Evolutionary conservation across 2,113 vertebrate genomes (phyloP).

Genomic region (Sturnira hondurensis): DNA sequence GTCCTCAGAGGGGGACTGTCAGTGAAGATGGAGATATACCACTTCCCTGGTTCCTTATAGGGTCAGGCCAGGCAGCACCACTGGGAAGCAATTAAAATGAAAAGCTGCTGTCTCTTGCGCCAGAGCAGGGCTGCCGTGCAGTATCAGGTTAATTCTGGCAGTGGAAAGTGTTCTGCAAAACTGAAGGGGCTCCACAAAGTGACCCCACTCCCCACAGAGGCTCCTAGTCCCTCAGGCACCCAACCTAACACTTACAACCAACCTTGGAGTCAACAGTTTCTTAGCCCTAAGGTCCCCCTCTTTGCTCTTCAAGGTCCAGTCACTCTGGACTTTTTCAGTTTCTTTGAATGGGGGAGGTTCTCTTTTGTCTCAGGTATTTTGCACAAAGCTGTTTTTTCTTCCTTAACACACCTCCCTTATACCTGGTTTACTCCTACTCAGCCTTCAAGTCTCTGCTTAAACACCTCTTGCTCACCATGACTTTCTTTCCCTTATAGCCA

Average conservation of each 20-base stretch:
- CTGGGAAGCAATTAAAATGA: constrained; percentile 22
- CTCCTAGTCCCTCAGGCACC: not conserved
- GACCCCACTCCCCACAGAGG: not conserved
- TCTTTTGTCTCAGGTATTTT: not conserved
- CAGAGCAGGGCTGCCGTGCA: not conserved
- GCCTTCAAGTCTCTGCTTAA: not conserved
- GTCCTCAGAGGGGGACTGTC: not conserved
- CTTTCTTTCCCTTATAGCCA: not conserved
- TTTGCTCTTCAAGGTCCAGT: not conserved
- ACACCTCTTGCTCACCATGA: not conserved
- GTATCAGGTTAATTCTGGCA: not conserved
- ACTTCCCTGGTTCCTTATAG: not conserved
- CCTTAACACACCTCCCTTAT: not conserved
- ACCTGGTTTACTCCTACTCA: constrained; percentile 20
- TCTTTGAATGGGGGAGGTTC: not conserved
- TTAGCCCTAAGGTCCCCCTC: not conserved
- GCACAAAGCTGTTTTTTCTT: not conserved
- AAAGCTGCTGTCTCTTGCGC: not conserved
- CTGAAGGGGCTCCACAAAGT: not conserved
- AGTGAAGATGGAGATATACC: not conserved
- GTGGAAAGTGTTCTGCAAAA: not conserved
- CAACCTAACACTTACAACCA: not conserved
- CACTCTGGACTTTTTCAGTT: not conserved
- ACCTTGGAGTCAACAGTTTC: not conserved
- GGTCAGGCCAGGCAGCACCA: not conserved